Base-by-base conservation (phyloP, 2,888 invertebrate species). In the Drosophila infuscata region DNA sequence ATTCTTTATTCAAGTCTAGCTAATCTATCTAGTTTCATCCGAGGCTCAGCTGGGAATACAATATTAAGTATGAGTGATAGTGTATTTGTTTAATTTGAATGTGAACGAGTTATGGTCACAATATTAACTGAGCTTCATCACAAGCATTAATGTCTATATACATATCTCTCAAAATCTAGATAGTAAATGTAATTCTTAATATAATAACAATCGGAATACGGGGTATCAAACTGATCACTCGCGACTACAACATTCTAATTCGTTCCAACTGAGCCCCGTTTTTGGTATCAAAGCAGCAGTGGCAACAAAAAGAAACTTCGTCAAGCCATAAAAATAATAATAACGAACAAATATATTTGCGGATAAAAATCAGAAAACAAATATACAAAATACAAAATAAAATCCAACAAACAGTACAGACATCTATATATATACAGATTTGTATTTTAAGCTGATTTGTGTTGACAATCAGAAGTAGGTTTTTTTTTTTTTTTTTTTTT, bases 401-500 rank as follows among this genome's bases (percentile, higher is more conserved):
- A 56, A 30, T 33, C 35, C 58, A 60, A 30, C 38, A 63, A 62
- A 46, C 25, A 46, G 15, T 3, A 48, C 48, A 43, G 4, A 17
- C 35, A 41, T 5, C 25, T 25, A 7, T 25, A 25, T 17, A 17
- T 12, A 7, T 0, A 6, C 20, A 66, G 72, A 73, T 79, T 79
- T 80, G 73, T 61, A 79, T 69, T 79, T 67, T 64, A 79, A 79
- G 73, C 80, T 76, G 80, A 73, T 80, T 79, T 73, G 54, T 67
- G 63, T 74, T 64, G 76, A 58, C 63, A 59, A 58, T 64, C 49
- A 35, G 29, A 38, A 17, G 56, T 5, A 29, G n/a, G 38, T 30
- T n/a, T 54, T 38, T 38, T 41, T n/a, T 53, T 38, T 38, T 41
- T n/a, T 53, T 38, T 8, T 29, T 12, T 30, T 30, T 25, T 33